Evolutionary conservation across 2,113 vertebrate species (phyloP).

Genomic region (Xenopus laevis): DNA sequence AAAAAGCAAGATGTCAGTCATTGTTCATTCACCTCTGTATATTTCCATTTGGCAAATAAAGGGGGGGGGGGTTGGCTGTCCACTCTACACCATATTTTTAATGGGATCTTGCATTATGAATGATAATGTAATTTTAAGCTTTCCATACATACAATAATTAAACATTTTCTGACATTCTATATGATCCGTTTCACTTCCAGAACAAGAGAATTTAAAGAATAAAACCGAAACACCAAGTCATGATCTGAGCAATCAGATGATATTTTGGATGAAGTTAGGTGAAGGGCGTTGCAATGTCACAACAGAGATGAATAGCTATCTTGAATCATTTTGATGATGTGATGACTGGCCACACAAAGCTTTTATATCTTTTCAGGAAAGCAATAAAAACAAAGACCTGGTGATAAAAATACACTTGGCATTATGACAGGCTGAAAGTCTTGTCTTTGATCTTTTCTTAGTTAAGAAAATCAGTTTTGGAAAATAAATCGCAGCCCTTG

Average conservation of each 20-base stretch:
- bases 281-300: conserved; percentile 38
- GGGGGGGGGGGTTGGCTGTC: too few species aligned
- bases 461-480: conserved; percentile 21
- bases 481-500: conserved; percentile 1
- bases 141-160: too few species aligned
- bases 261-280: conserved; percentile 29
- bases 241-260: conserved; percentile 6
- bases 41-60: too few species aligned
- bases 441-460: conserved; percentile 34
- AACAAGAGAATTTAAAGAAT: neutral
- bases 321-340: conserved; percentile 36
- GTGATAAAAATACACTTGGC: conserved; percentile 45
- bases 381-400: conserved; percentile 42
- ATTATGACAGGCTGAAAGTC: conserved; percentile 20
- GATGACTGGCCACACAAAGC: conserved; percentile 44
- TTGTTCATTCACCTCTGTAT: too few species aligned
- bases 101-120: too few species aligned
- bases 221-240: neutral
- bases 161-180: neutral
- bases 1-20: too few species aligned
- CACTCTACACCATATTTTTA: too few species aligned
- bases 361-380: conserved; percentile 46
- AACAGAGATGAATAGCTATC: conserved; percentile 29
- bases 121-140: too few species aligned
- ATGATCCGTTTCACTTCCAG: neutral